A percentile compares a stretch with the other conserved stretches of the same genome.
Conservation (phyloP, 2,113 vertebrate genomes). For the Microtus ochrogaster region DNA sequence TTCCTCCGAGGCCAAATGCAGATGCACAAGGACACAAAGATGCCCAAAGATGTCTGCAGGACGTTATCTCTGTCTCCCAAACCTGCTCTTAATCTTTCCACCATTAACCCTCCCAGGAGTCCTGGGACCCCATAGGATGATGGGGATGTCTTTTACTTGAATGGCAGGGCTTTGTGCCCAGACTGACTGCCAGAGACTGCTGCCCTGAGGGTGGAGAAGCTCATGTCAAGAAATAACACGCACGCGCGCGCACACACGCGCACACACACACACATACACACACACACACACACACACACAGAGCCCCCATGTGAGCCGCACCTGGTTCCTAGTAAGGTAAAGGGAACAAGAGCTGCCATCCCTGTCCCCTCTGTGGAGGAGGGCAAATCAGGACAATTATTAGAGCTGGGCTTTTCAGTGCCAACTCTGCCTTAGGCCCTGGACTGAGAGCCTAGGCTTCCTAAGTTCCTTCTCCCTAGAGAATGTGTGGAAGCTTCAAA, state of each 20-base stretch:
- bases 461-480: not conserved
- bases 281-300: too few species aligned
- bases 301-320: not conserved
- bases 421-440: not conserved
- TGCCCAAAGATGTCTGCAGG: not conserved
- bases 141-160: not conserved
- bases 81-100: not conserved
- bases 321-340: not conserved
- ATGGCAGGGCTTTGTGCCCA: not conserved
- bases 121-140: not conserved
- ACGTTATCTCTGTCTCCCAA: not conserved
- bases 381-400: not conserved
- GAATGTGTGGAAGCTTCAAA: not conserved
- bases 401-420: not conserved
- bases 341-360: not conserved
- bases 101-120: not conserved
- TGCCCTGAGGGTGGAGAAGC: not conserved
- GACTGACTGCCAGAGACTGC: not conserved
- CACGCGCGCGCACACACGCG: too few species aligned
- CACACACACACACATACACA: too few species aligned
- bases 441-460: not conserved
- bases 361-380: not conserved
- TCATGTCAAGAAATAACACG: not conserved
- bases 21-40: not conserved
- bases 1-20: not conserved